Evolutionary conservation across 64 coral and sea anemone genomes (phyloP), one percentile per base, ranked within the genome.

Genomic region (Orbicella faveolata): DNA sequence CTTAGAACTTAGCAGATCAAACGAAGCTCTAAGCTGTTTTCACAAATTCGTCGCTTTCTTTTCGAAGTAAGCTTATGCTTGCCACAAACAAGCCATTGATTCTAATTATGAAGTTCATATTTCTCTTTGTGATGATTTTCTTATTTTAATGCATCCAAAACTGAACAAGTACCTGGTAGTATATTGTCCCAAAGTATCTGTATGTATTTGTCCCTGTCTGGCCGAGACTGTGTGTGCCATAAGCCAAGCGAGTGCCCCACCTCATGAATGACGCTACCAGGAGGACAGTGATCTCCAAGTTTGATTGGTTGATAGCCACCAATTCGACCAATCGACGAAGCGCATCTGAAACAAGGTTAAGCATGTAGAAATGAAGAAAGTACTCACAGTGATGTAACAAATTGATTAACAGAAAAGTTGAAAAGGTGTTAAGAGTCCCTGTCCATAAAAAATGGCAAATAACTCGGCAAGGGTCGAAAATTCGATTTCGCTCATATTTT

Each of bases 141-240:
- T 21, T 18, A 64, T 21, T 16, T 77, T 14, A 21, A 17, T 34
- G 12, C 25, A 48, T 23, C 13, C 25, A 34, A 10, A 44, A 15
- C 13, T 53, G 23, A 17, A 3, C 16, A 75, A 48, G 73, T 66
- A 95, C 96, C 96, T 70, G 88, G 63, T 15, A 93, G 16, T 23
- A 98, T 95, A 91, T 98, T 98, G 1, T 95, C 83, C 96, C 96
- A 98, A 14, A 93, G 26, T 72, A 98, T 95, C n/a, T 93, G 76
- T 63, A 98, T 90, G 63, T 90, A 95, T 0, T 86, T 34, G 74
- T 98, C 91, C 23, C 96, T 82, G 37, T 98, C 96, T 13, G 54
- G 77, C n/a, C 95, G 77, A 30, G 95, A 98, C 48, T 98, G 95
- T 0, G 95, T 98, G 59, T 98, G 95, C 95, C 95, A 98, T 30